phyloP scores from a whole-genome alignment of 2,888 invertebrate genomes.

The Cantharis flavilabris region DNA sequence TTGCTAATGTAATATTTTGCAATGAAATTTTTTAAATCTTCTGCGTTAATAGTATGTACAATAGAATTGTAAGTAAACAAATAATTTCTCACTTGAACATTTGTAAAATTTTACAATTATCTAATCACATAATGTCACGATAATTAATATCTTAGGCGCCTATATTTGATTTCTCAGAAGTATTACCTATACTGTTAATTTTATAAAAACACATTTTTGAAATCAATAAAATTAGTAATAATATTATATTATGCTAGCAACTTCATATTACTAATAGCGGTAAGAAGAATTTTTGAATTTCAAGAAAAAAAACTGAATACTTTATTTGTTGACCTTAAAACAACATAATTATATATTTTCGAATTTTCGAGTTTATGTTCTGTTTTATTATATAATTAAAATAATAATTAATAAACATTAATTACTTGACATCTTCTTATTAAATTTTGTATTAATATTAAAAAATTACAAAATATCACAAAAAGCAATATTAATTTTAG shows the following conservation, averaged over 20 bases:
- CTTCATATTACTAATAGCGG: no score
- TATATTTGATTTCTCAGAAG: neutral
- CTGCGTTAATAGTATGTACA: neutral
- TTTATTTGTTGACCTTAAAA: no score
- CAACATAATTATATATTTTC: no score
- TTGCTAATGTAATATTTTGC: neutral
- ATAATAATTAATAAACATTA: neutral
- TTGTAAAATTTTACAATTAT: neutral
- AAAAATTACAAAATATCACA: neutral
- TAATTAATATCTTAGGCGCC: neutral
- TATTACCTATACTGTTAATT: neutral
- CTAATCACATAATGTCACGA: neutral
- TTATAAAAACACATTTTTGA: neutral
- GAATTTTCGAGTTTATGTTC: no score
- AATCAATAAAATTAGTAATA: neutral
- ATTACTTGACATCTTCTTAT: neutral
- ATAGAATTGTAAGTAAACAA: neutral
- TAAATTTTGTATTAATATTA: neutral
- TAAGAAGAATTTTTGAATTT: no score
- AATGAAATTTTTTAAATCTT: neutral
- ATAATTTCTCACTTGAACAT: neutral
- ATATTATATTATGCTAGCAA: no score
- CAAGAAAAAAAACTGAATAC: no score
- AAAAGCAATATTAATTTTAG: neutral
- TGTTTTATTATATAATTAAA: no score